Evolutionary conservation across 2,797 vertebrate genomes (phyloP).

Genomic region (Bucorvus abyssinicus): DNA sequence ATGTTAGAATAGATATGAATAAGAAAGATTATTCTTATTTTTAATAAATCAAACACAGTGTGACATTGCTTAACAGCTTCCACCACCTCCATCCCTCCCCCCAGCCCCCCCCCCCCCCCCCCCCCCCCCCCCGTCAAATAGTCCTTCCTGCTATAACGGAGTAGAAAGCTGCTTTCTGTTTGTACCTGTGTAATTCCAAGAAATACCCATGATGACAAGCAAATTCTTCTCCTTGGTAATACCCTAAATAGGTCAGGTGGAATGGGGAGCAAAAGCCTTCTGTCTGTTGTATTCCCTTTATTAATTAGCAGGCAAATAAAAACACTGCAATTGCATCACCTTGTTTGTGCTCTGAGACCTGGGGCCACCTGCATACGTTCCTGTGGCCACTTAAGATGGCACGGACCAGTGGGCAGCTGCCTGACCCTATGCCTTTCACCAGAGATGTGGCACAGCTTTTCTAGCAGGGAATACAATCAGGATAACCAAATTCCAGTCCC

Average conservation of each 20-base stretch:
- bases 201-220: conserved; percentile 21
- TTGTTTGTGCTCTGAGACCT: neutral
- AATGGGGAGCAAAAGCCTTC: conserved; percentile 8
- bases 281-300: neutral
- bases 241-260: conserved; percentile 44
- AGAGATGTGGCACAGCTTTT: neutral
- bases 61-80: neutral
- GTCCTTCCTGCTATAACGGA: neutral
- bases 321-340: neutral
- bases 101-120: too few species aligned
- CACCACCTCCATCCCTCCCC: rapidly evolving
- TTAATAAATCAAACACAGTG: neutral
- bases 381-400: neutral
- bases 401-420: neutral
- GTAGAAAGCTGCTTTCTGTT: neutral
- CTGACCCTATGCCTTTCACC: neutral
- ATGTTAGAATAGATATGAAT: neutral
- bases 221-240: conserved; percentile 18
- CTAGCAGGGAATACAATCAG: neutral
- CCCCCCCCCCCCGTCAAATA: rapidly evolving
- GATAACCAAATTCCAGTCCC: neutral
- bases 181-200: neutral
- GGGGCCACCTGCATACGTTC: neutral
- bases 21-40: neutral
- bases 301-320: conserved; percentile 44